phyloP scores from a whole-genome alignment of 2,113 vertebrate genomes.

The Sitta europaea region DNA sequence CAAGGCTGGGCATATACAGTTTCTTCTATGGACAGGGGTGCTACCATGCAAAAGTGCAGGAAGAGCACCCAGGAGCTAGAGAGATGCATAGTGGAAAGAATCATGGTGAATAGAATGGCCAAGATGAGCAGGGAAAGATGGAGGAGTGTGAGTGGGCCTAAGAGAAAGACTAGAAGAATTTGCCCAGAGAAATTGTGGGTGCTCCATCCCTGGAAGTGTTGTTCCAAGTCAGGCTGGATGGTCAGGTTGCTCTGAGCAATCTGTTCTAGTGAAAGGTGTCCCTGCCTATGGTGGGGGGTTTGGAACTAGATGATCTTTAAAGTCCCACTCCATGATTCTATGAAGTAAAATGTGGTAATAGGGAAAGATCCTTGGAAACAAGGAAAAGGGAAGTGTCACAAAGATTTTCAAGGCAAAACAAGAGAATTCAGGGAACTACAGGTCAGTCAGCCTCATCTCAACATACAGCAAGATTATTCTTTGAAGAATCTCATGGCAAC shows the following conservation, averaged over 20 bases:
- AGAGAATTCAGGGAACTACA: not conserved
- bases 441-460: not conserved
- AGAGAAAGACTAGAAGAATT: not conserved
- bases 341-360: not conserved
- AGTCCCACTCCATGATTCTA: not conserved
- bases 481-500: not conserved
- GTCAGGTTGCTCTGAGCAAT: not conserved
- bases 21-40: not conserved
- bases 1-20: not conserved
- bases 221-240: not conserved
- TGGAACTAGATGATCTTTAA: not conserved
- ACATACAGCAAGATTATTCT: not conserved
- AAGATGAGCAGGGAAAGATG: not conserved
- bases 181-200: not conserved
- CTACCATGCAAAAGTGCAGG: rapidly evolving
- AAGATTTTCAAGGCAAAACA: not conserved
- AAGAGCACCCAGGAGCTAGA: not conserved
- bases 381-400: not conserved
- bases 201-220: not conserved
- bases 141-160: not conserved
- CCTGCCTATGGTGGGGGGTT: rapidly evolving
- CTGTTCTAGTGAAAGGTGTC: not conserved
- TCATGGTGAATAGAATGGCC: not conserved
- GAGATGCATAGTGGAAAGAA: not conserved
- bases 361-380: not conserved